Evolutionary conservation across 1,140 invertebrate genomes (phyloP).

Genomic region (Drosophila nasuta): DNA sequence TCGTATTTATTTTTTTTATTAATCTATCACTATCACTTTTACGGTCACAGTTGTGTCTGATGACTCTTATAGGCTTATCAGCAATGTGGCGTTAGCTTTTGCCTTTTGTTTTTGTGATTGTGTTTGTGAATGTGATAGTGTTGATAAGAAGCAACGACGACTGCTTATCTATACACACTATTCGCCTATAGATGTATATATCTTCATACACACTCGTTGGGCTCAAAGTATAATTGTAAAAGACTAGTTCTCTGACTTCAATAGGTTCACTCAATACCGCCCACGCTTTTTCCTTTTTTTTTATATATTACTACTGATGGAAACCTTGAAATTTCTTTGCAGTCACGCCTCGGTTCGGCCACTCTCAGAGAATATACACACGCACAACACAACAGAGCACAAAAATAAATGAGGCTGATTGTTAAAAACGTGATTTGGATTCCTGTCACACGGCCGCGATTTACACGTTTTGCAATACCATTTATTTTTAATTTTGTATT

Average conservation of each 20-base stretch:
- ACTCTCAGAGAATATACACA: conserved; percentile 32
- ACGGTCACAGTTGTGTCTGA: conserved; percentile 31
- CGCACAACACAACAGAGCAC: conserved; percentile 35
- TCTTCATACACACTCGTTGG: conserved; percentile 8
- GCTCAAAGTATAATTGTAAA: conserved; percentile 12
- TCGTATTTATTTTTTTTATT: conserved; percentile 37
- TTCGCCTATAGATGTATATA: conserved; percentile 14
- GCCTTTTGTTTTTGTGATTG: conserved; percentile 33
- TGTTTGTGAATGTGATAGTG: conserved; percentile 6
- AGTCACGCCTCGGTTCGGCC: conserved; percentile 44
- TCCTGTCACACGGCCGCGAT: conserved; percentile 34
- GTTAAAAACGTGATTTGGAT: conserved; percentile 70
- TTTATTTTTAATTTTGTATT: conserved; percentile 54
- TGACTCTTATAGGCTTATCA: conserved; percentile 58
- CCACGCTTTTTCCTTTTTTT: conserved; percentile 42
- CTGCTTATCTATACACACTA: conserved; percentile 38
- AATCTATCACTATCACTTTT: background rate
- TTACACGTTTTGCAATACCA: conserved; percentile 71
- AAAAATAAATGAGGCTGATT: conserved; percentile 46
- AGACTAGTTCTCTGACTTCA: conserved; percentile 33
- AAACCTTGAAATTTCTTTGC: conserved; percentile 65
- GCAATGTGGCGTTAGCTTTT: conserved; percentile 21
- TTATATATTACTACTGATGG: conserved; percentile 10
- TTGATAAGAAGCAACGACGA: conserved; percentile 46
- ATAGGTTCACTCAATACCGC: conserved; percentile 24